Conservation (phyloP, 2,888 invertebrate genomes). For the Heliconius aoede region DNA sequence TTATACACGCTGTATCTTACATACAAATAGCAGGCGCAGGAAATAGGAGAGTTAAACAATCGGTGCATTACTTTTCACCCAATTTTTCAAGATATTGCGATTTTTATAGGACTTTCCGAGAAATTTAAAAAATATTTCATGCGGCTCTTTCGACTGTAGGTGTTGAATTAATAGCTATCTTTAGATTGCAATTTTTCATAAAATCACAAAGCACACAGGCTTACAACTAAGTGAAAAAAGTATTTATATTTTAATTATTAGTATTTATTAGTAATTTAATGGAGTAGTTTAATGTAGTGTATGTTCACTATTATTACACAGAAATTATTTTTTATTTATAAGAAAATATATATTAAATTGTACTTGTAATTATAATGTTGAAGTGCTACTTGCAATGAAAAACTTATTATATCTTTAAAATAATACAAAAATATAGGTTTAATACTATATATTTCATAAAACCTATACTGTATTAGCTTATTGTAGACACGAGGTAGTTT, state of each 20-base stretch:
- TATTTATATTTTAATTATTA: neutral
- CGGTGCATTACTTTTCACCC: too few species aligned
- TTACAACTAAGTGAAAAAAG: neutral
- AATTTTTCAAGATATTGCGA: neutral
- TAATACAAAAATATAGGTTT: neutral
- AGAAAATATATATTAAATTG: too few species aligned
- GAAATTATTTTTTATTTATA: too few species aligned
- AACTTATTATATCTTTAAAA: too few species aligned
- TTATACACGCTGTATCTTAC: neutral
- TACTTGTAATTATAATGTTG: too few species aligned
- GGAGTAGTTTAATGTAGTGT: neutral
- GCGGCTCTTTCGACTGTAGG: neutral
- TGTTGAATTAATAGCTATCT: neutral
- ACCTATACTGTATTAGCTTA: slow-evolving; percentile 2
- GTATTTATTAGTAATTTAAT: neutral
- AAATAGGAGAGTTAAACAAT: too few species aligned
- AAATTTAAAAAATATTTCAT: neutral
- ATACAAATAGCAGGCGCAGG: neutral
- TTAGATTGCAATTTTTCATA: neutral
- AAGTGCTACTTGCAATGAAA: too few species aligned
- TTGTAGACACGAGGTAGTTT: neutral
- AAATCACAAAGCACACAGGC: neutral
- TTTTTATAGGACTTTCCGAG: neutral
- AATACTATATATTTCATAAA: neutral
- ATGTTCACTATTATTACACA: neutral